Base-by-base conservation (phyloP, 2,797 vertebrate genomes). In the Orestias chungarensis region DNA sequence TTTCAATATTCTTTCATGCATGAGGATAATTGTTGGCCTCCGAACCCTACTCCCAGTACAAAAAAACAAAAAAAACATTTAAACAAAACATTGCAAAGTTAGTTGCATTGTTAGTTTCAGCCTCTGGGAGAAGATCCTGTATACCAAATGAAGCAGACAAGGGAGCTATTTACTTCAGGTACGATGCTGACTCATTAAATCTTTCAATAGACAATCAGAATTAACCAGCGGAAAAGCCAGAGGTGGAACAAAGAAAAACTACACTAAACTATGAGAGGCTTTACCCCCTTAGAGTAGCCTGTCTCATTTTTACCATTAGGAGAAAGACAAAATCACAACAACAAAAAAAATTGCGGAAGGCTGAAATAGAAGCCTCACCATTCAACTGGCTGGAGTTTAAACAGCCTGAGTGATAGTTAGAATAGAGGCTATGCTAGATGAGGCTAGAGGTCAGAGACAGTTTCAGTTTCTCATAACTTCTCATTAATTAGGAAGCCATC, bases 401-500 rank as follows among this genome's bases (percentile, higher is more conserved):
- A 47, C 71, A 78, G 43, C 55, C 68, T 70, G 66, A 69, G 64
- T 55, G 66, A 74, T 23, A 25, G 47, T 64, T 6, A 0, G 10
- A 29, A 23, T 42, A 64, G 35, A 40, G 40, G 65, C 47, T 18
- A 50, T 31, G 52, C 66, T 67, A 71, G 75, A 49, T 2, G 1
- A 74, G 72, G 71, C n/a, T 81, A 75, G 47, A 73, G 87, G 84
- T 88, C 77, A 76, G 70, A 25, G 75, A 18, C 35, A 31, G 69
- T 74, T 80, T 82, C 66, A 86, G 44, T 64, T 77, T 76, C 68
- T 67, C 23, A 62, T 71, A 73, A 79, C 69, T 43, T 70, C 81
- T 82, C 59, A 75, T 81, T 89, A 88, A 87, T 85, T 82, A 87
- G 70, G 54, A 79, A 68, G 18, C 7, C 62, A 81, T 70, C 64